Evolutionary conservation across 2,113 vertebrate species (phyloP), one percentile per base, ranked within the genome.

Genomic region (Nettapus auritus): DNA sequence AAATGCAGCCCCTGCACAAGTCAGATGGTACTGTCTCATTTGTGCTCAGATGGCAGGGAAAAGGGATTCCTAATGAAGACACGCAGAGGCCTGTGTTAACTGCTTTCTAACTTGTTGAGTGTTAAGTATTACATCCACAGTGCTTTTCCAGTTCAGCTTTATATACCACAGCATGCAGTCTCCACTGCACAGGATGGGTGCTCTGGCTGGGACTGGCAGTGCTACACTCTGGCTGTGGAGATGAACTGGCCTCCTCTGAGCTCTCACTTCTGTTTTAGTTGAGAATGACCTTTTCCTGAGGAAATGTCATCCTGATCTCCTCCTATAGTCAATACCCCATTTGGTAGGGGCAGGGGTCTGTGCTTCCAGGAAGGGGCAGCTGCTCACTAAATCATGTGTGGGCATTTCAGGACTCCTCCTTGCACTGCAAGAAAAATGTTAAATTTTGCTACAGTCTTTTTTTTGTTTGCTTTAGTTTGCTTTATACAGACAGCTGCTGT

Each of bases 401-500:
- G 34, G 15, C 29, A 69, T 80, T 81, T 78, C 59, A 86, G 76
- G 60, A 64, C 6, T 31, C 15, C 31, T 74, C 14, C 33, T 74
- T 88, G 33, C 28, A 21, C 66, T 82, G 69, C 66, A 71, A 84
- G 28, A 80, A 76, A 88, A 71, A 95, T 34, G 34, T 62, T 84
- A 69, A n/a, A 76, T 90, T 92, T 95, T 93, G 29, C 29, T 70
- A 36, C 6, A 1, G 23, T 36, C 1, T 33, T 63, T 79, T 10
- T 40, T 53, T 73, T n/a, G n/a, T n/a, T n/a, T n/a, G n/a, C n/a
- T 91, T 44, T 44, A 16, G 13, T 90, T 93, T 92, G 33, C 44
- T 94, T 84, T 81, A 40, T 62, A 52, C 53, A 84, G 89, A 79
- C 80, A 94, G 66, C 80, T 96, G 92, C 66, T 96, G 53, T 90